Base-by-base conservation (phyloP, 1,140 invertebrate genomes). In the Pentalonia nigronervosa region DNA sequence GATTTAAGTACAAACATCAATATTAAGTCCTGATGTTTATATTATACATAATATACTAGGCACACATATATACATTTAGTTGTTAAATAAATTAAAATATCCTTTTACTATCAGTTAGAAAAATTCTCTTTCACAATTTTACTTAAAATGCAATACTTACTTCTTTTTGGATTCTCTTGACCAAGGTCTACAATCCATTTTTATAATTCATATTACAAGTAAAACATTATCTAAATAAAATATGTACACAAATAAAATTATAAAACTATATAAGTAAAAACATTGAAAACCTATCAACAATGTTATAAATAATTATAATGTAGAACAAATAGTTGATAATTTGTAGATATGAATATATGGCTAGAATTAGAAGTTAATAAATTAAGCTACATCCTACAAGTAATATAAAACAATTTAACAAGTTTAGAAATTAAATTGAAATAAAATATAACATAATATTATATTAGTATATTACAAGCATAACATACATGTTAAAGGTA, bases 121-220 rank as follows among this genome's bases (percentile, higher is more conserved):
- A 83, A 36, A 83, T 36, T 8, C 34, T 23, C 34, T 20, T 21
- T 83, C 7, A 83, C 17, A 83, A 41, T 36, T 25, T 41, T 83
- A 41, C 21, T 41, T 41, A 84, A 45, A 8, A 30, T 3, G 1
- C 45, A n/a, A 86, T 50, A 90, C 89, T 60, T 81, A 91, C 67
- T 50, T 81, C 23, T 91, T 91, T 91, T 91, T 91, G 23, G 90
- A 91, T 48, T 30, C 45, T 83, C 41, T 47, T 25, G n/a, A 23
- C 60, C 60, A 91, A 34, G 36, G 30, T 48, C 30, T 81, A 7
- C 90, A 91, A 81, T 76, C 60, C 60, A 76, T 81, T 91, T 76
- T 4, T 21, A 48, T 34, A 81, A 41, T 50, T 91, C 90, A 91
- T 91, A 2, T 48, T 50, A 81, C 81, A 91, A 91, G 47, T 91